Percentiles rank a stretch among this genome's conserved stretches.
Conservation (phyloP, 2,797 vertebrate genomes). For the Enteromius unitaeniatus region DNA sequence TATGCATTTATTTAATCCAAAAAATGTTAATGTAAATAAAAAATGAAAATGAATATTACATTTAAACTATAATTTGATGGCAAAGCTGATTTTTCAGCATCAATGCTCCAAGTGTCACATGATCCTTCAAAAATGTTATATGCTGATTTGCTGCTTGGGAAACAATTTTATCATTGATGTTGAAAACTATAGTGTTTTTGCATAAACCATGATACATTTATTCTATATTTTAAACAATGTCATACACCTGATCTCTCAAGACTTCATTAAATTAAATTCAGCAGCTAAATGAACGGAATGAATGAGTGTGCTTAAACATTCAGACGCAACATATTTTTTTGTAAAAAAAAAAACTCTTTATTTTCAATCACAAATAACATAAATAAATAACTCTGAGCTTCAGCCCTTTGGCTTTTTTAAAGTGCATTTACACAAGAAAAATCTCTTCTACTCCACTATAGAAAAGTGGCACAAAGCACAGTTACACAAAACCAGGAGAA, state of each 20-base stretch:
- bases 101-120: not conserved
- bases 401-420: conserved; percentile 68
- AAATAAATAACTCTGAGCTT: conserved; percentile 71
- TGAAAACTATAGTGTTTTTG: not conserved
- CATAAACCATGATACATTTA: not conserved
- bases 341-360: conserved; percentile 61
- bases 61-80: too few species aligned
- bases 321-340: conserved; percentile 60
- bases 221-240: not conserved
- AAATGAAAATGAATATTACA: too few species aligned
- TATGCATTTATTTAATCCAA: not conserved
- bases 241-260: not conserved
- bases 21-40: not conserved
- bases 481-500: conserved; percentile 54
- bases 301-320: not conserved
- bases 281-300: not conserved
- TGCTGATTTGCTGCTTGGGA: not conserved
- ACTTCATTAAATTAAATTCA: not conserved
- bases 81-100: not conserved
- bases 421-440: conserved; percentile 73
- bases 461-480: conserved; percentile 49
- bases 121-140: not conserved
- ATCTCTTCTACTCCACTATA: conserved; percentile 22
- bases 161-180: not conserved
- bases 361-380: conserved; percentile 56